Evolutionary conservation across 2,113 vertebrate genomes (phyloP), one percentile per base, ranked within the genome.

Genomic region (Pogona vitticeps): DNA sequence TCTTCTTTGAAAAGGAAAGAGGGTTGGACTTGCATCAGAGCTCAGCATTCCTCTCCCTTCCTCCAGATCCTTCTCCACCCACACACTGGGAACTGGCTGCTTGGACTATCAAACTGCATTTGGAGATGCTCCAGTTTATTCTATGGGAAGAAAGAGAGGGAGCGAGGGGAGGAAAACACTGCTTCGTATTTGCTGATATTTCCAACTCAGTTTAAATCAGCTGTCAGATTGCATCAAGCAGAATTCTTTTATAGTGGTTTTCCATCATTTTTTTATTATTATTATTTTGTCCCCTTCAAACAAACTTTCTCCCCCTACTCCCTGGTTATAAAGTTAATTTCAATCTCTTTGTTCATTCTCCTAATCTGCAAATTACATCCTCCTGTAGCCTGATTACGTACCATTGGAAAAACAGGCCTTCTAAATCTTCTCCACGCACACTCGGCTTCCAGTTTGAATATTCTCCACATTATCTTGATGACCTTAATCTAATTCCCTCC

Each of bases 361-460:
- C 95, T 97, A 97, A 97, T 97, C 95, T 96, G 94, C 95, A 96
- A 96, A 97, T 97, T 96, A 96, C 94, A 96, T 96, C 94, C 96
- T 96, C 92, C 95, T 93, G 89, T 92, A 95, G 94, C 91, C 92
- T 96, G 95, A 96, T 96, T 95, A 93, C 95, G 95, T 94, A 91
- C 92, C 95, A 96, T 93, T 96, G 95, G 95, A 95, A 96, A 96
- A 96, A 95, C 96, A 96, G 94, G 88, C 88, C 90, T 90, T 90
- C 94, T 91, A 0, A 92, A 91, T 91, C 89, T 91, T 90, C 85
- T 81, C 82, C n/a, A 31, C 8, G 17, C 28, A 21, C 36, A 10
- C 38, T 95, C 94, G 93, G 91, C 92, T 96, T 96, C 94, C 91
- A 96, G 92, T 95, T 95, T 96, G 94, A 96, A 96, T 96, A 95